Evolutionary conservation across 2,888 invertebrate genomes (phyloP).

Genomic region (Apodemia duryi): DNA sequence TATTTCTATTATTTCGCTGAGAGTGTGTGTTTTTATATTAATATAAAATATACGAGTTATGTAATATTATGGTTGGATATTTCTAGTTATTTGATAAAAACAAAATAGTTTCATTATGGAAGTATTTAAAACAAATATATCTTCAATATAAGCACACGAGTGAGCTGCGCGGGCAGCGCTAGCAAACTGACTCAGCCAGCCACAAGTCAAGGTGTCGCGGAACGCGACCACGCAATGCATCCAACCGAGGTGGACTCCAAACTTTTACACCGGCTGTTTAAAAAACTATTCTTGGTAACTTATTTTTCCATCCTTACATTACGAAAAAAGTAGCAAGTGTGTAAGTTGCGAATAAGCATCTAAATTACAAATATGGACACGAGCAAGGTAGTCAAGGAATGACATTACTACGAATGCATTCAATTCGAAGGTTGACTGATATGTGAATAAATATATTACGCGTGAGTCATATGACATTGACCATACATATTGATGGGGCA

Average conservation of each 20-base stretch:
- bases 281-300: slow-evolving; percentile 39
- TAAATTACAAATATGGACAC: slow-evolving; percentile 63
- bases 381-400: slow-evolving; percentile 58
- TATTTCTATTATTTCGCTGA: background rate
- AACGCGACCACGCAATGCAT: slow-evolving; percentile 60
- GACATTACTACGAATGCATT: slow-evolving; percentile 4
- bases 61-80: background rate
- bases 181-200: slow-evolving; percentile 54
- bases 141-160: slow-evolving; percentile 52
- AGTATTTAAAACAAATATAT: slow-evolving; percentile 29
- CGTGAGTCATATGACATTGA: slow-evolving; percentile 12
- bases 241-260: slow-evolving; percentile 66
- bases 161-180: slow-evolving; percentile 72
- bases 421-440: slow-evolving; percentile 5
- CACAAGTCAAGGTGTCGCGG: slow-evolving; percentile 41
- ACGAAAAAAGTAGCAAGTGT: slow-evolving; percentile 54
- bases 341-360: slow-evolving; percentile 64
- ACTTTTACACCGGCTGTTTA: slow-evolving; percentile 67
- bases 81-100: background rate
- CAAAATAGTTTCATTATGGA: background rate
- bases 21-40: background rate
- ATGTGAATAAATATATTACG: background rate
- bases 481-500: slow-evolving; percentile 12
- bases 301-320: slow-evolving; percentile 34
- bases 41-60: background rate